These are phyloP conservation scores for Oreotrochilus melanogaster DNA, from an alignment of 2,113 vertebrate species.

Conservation along the genomic window DNA sequence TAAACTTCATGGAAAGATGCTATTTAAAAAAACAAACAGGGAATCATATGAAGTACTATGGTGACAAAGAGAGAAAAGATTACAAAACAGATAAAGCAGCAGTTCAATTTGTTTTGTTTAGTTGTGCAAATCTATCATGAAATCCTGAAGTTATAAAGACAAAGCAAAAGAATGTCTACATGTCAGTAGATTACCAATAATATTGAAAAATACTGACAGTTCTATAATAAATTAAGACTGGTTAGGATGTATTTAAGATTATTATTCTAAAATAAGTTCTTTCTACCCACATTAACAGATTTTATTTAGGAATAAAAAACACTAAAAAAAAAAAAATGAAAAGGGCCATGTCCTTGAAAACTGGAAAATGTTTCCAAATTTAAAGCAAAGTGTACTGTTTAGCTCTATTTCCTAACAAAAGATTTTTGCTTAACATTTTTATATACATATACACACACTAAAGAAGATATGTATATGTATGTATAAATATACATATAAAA, in stretches of 20 bases:
- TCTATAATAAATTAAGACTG: not conserved
- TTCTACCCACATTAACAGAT: not conserved
- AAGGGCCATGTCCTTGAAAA: not conserved
- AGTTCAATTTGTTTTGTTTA: not conserved
- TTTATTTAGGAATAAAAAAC: not conserved
- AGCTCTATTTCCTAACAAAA: not conserved
- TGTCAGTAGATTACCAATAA: not conserved
- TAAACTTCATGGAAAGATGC: constrained; percentile 42
- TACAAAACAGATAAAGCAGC: constrained; percentile 27
- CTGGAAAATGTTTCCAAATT: not conserved
- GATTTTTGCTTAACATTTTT: not conserved
- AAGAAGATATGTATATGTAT: rapidly evolving
- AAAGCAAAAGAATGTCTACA: not conserved
- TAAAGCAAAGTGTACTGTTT: not conserved
- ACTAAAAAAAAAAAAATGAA: not conserved
- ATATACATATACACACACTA: not conserved
- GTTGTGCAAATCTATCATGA: not conserved
- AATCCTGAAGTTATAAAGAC: not conserved
- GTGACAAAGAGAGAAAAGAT: constrained; percentile 44
- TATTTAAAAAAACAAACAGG: constrained; percentile 22
- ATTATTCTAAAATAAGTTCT: not conserved
- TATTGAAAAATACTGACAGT: not conserved
- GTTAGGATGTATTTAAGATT: not conserved
- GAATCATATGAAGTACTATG: constrained; percentile 40
- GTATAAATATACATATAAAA: not conserved